These are phyloP conservation scores for Acrocephalus kingi DNA, from an alignment of 2,113 vertebrate genomes.

Conservation along the genomic window DNA sequence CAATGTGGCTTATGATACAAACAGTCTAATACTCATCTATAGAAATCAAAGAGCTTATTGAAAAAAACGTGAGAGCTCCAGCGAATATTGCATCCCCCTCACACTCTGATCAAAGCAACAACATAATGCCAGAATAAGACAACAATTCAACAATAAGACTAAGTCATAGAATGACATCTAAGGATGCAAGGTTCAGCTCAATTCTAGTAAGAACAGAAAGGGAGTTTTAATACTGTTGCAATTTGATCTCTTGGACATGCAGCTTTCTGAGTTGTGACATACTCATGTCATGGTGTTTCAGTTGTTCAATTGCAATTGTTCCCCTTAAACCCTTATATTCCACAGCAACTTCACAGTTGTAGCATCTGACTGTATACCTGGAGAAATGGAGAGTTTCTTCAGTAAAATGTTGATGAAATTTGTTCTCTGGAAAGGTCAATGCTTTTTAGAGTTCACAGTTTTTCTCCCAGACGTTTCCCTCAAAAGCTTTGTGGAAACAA, in stretches of 20 bases:
- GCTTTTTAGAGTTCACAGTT: neutral
- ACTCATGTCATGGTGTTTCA: neutral
- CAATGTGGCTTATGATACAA: neutral
- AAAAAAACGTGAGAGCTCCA: neutral
- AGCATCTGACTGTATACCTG: neutral
- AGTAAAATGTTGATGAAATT: neutral
- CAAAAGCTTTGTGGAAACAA: neutral
- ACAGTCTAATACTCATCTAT: neutral
- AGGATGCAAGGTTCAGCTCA: neutral
- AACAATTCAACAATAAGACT: neutral
- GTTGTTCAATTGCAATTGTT: neutral
- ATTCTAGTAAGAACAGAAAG: neutral
- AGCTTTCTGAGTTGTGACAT: neutral
- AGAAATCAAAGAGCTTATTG: constrained; percentile 2
- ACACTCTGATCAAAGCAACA: constrained; percentile 32
- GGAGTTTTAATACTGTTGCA: neutral
- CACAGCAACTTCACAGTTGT: neutral
- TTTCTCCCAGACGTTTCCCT: neutral
- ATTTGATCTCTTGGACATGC: neutral
- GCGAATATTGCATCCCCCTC: neutral
- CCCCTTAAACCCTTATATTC: neutral
- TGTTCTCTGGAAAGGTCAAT: neutral
- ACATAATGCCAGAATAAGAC: neutral
- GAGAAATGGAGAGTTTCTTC: neutral
- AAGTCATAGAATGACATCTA: neutral